A percentile compares a stretch with the other conserved stretches of the same genome.
phyloP scores from a whole-genome alignment of 2,888 invertebrate genomes.

The Nymphalis urticae region DNA sequence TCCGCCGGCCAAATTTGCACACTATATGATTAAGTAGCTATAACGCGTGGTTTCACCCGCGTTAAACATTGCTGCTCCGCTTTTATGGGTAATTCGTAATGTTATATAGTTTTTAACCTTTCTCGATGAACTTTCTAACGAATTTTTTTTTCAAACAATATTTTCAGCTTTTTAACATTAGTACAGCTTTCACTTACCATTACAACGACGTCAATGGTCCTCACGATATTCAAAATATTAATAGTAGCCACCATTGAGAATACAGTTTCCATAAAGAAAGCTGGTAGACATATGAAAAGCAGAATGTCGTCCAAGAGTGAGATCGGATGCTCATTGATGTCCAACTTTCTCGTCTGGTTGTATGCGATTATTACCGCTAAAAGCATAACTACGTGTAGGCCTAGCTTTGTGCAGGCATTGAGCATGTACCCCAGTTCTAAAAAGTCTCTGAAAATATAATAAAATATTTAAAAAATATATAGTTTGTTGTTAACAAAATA shows the following conservation, averaged over 20 bases:
- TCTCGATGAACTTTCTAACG: too few relatives aligned
- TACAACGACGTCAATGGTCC: slow-evolving; percentile 75
- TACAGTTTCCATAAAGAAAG: slow-evolving; percentile 86
- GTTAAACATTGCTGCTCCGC: too few relatives aligned
- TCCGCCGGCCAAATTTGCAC: too few relatives aligned
- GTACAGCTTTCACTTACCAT: slow-evolving; percentile 75
- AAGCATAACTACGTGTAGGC: slow-evolving; percentile 81
- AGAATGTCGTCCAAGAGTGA: slow-evolving; percentile 86
- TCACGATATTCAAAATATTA: slow-evolving; percentile 72
- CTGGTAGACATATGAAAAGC: slow-evolving; percentile 86
- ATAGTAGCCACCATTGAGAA: slow-evolving; percentile 86
- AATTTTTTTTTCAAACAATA: not conserved
- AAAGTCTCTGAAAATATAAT: slow-evolving; percentile 65
- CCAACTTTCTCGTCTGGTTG: slow-evolving; percentile 83
- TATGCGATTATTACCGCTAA: slow-evolving; percentile 82
- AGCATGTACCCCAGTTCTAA: slow-evolving; percentile 73
- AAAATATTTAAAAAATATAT: too few relatives aligned
- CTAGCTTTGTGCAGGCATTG: slow-evolving; percentile 77
- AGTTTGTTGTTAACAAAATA: too few relatives aligned
- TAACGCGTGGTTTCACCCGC: too few relatives aligned
- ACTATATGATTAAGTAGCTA: too few relatives aligned
- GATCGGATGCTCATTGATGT: slow-evolving; percentile 84
- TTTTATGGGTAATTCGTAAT: too few relatives aligned
- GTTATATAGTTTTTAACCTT: too few relatives aligned
- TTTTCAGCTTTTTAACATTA: too few relatives aligned